These are phyloP conservation scores for Cynopterus brachyotis DNA, from an alignment of 2,113 vertebrate species.

Conservation along the genomic window DNA sequence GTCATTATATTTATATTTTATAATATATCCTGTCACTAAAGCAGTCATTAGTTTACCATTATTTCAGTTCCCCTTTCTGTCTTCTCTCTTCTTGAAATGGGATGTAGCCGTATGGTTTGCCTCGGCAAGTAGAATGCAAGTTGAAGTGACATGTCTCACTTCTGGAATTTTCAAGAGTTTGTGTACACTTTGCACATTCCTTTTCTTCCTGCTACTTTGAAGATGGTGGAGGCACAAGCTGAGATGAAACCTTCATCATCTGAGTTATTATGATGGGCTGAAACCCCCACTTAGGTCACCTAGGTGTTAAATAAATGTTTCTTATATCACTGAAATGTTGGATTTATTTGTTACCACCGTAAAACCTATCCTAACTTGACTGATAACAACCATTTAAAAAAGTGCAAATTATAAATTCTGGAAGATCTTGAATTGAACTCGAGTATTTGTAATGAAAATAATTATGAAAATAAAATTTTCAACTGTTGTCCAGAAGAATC, in stretches of 20 bases:
- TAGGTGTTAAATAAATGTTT: not conserved
- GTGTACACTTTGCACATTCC: not conserved
- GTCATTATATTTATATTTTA: not conserved
- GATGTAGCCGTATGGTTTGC: not conserved
- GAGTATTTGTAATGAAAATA: slow-evolving; percentile 9
- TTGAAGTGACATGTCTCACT: not conserved
- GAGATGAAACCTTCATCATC: not conserved
- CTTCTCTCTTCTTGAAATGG: not conserved
- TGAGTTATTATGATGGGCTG: not conserved
- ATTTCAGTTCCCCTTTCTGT: not conserved
- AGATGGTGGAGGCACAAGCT: not conserved
- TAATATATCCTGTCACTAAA: not conserved
- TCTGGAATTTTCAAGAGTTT: not conserved
- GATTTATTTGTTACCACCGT: not conserved
- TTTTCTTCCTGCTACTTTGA: not conserved
- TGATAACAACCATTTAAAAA: not conserved
- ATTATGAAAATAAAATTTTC: slow-evolving; percentile 26
- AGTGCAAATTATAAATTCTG: not conserved
- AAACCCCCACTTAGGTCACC: not conserved
- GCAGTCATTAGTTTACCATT: not conserved
- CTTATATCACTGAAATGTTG: not conserved
- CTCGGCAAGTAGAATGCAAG: not conserved
- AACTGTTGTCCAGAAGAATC: not conserved
- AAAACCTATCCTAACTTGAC: not conserved
- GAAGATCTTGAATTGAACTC: not conserved